A percentile compares a stretch with the other conserved stretches of the same genome.
Evolutionary conservation across 2,113 vertebrate species (phyloP).

Genomic region (Cygnus buccinator): DNA sequence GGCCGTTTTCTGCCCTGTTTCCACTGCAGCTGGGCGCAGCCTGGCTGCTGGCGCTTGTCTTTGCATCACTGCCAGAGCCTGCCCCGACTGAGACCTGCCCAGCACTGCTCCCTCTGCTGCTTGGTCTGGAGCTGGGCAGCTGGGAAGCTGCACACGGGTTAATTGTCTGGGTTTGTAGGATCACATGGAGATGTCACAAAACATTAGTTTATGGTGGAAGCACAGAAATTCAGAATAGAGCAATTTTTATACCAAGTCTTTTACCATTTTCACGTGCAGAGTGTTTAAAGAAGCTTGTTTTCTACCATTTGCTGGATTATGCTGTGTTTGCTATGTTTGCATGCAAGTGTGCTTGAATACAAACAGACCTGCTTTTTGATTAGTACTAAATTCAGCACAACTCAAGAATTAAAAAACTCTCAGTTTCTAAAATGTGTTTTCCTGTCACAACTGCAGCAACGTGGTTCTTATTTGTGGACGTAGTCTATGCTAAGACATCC

Average conservation of each 20-base stretch:
- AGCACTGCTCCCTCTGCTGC: not conserved
- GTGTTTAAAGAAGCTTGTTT: not conserved
- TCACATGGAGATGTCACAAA: not conserved
- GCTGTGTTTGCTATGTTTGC: not conserved
- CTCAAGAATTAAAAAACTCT: not conserved
- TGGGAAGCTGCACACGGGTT: accelerated
- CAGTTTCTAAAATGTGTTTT: not conserved
- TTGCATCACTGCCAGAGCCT: not conserved
- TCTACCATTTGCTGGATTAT: not conserved
- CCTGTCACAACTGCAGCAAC: not conserved
- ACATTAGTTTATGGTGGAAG: accelerated
- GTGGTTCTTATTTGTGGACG: not conserved
- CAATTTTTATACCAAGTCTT: not conserved
- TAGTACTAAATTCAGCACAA: not conserved
- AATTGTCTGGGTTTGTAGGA: not conserved
- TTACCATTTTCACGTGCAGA: not conserved
- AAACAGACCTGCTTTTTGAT: not conserved
- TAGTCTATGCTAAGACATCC: accelerated
- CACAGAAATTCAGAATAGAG: not conserved
- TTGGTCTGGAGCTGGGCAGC: not conserved
- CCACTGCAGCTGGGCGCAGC: not conserved
- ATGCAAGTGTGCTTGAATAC: not conserved
- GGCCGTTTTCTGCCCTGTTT: accelerated
- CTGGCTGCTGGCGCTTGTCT: not conserved
- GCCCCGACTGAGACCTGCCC: not conserved